Conservation (phyloP, 2,797 vertebrate genomes). For the Muscicapa striata region DNA sequence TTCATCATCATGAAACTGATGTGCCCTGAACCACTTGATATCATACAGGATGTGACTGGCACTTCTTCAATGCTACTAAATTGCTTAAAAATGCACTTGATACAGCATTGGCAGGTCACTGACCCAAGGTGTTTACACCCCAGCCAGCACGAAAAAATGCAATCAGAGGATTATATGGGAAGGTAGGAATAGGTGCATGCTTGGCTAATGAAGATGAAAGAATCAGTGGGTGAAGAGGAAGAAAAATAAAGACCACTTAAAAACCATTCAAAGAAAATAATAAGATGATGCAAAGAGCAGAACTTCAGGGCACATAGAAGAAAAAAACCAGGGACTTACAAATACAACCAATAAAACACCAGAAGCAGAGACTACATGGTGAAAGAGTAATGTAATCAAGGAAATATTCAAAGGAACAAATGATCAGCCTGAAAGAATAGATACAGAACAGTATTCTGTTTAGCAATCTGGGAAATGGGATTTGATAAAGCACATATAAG, state of each 20-base stretch:
- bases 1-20: neutral
- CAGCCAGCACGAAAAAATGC: neutral
- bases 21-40: neutral
- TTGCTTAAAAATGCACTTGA: neutral
- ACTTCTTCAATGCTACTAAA: neutral
- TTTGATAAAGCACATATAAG: neutral
- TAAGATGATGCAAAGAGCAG: neutral
- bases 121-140: neutral
- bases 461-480: neutral
- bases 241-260: neutral
- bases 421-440: neutral
- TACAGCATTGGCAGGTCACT: neutral
- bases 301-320: neutral
- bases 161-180: neutral
- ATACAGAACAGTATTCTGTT: neutral
- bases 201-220: neutral
- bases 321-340: neutral
- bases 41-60: neutral
- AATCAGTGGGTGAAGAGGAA: neutral
- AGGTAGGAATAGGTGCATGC: neutral
- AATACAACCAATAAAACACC: neutral
- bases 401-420: neutral
- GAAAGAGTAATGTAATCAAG: constrained; percentile 11
- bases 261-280: neutral
- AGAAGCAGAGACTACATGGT: neutral